Conservation (phyloP, 2,113 vertebrate species). For the Dinomys branickii region DNA sequence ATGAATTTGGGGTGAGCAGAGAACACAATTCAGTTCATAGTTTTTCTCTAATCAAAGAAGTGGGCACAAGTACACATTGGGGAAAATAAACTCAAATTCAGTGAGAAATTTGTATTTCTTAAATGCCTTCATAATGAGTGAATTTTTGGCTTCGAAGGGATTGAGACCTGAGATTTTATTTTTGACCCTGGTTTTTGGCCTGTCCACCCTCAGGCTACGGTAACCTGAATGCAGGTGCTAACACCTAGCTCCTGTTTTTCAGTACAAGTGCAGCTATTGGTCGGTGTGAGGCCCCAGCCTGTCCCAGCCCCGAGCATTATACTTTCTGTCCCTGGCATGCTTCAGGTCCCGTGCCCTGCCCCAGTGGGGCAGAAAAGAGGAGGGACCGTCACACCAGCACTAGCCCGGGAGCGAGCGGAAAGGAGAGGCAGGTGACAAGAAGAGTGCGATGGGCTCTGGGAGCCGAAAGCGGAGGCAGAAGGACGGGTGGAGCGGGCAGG, state of each 20-base stretch:
- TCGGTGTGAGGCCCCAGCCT: neutral
- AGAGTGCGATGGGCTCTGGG: neutral
- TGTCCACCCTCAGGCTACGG: neutral
- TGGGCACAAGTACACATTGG: neutral
- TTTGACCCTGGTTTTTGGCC: neutral
- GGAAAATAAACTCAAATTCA: neutral
- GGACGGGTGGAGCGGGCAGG: neutral
- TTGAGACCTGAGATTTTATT: neutral
- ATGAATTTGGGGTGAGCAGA: neutral
- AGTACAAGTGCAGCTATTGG: neutral
- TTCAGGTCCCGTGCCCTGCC: neutral
- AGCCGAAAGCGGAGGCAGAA: neutral
- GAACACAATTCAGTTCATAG: neutral
- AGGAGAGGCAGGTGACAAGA: neutral
- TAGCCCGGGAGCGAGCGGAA: neutral
- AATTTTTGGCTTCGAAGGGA: neutral
- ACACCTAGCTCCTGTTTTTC: no score
- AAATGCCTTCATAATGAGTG: neutral
- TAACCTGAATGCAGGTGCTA: neutral
- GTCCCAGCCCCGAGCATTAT: neutral
- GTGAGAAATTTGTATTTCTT: neutral
- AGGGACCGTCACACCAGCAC: neutral
- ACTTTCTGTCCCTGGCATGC: neutral
- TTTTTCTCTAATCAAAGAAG: neutral
- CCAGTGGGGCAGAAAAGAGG: accelerated